Conservation (phyloP, 2,888 invertebrate species). For the Ichneumoninae sp. region DNA sequence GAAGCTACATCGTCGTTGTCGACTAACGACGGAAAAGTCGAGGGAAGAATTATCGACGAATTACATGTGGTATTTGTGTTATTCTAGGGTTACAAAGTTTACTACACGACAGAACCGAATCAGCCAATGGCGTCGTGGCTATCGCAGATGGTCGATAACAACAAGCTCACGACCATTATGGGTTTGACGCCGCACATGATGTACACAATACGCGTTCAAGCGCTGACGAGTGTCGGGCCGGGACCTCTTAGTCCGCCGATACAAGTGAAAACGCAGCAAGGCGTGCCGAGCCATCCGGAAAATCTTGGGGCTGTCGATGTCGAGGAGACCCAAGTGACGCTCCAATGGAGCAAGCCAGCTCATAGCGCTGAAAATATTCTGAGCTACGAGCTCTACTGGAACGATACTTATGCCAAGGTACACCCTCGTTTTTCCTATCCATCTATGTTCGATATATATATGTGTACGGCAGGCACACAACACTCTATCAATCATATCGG, state of each 20-base stretch:
- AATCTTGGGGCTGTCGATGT: constrained; percentile 94
- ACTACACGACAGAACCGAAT: constrained; percentile 96
- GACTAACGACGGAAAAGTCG: neutral
- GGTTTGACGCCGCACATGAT: constrained; percentile 96
- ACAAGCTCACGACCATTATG: constrained; percentile 95
- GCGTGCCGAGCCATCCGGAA: constrained; percentile 98
- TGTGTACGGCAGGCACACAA: constrained; percentile 15
- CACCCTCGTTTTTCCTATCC: constrained; percentile 21
- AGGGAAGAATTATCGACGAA: constrained; percentile 19
- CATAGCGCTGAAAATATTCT: constrained; percentile 97
- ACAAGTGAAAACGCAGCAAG: constrained; percentile 99
- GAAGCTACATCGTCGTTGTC: neutral
- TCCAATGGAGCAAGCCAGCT: constrained; percentile 96
- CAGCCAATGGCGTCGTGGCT: constrained; percentile 96
- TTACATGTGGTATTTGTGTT: constrained; percentile 9
- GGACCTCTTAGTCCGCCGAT: constrained; percentile 98
- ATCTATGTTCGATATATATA: constrained; percentile 4
- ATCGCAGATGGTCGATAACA: constrained; percentile 97
- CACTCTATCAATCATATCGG: constrained; percentile 63
- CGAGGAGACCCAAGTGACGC: constrained; percentile 95
- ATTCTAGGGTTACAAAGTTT: constrained; percentile 97
- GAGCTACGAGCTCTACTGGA: constrained; percentile 98
- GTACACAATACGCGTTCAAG: constrained; percentile 97
- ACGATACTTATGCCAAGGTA: constrained; percentile 95
- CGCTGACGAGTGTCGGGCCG: constrained; percentile 96